phyloP scores from a whole-genome alignment of 2,797 vertebrate genomes.

The Danio jaintianensis region DNA sequence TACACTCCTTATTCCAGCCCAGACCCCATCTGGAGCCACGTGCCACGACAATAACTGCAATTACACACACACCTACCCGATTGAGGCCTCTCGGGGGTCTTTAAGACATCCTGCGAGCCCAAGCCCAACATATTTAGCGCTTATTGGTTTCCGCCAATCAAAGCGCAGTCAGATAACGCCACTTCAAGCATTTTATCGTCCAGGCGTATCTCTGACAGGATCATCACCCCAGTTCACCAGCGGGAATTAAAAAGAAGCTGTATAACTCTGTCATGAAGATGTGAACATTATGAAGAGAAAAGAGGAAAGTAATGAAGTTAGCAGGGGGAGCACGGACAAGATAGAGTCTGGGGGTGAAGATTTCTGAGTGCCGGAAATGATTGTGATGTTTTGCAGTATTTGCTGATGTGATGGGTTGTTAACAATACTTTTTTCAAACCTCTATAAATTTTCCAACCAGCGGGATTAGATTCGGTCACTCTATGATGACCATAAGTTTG shows the following conservation, averaged over 20 bases:
- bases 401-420: background rate
- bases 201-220: slow-evolving; percentile 44
- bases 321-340: slow-evolving; percentile 39
- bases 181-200: slow-evolving; percentile 58
- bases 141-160: slow-evolving; percentile 63
- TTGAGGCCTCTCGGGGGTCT: slow-evolving; percentile 61
- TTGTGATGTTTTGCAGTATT: background rate
- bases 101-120: slow-evolving; percentile 53
- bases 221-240: slow-evolving; percentile 10
- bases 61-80: slow-evolving; percentile 65
- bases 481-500: too few species aligned
- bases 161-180: slow-evolving; percentile 57
- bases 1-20: slow-evolving; percentile 57
- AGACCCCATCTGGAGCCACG: slow-evolving; percentile 73
- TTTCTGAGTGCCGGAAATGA: background rate
- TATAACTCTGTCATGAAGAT: slow-evolving; percentile 28
- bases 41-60: slow-evolving; percentile 71
- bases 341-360: slow-evolving; percentile 8
- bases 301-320: slow-evolving; percentile 57
- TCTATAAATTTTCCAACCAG: too few species aligned
- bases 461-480: too few species aligned
- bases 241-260: slow-evolving; percentile 50
- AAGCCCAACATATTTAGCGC: slow-evolving; percentile 42
- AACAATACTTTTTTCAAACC: too few species aligned
- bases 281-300: slow-evolving; percentile 36